phyloP scores from a whole-genome alignment of 2,797 vertebrate species.

The Cirrhinus molitorella region DNA sequence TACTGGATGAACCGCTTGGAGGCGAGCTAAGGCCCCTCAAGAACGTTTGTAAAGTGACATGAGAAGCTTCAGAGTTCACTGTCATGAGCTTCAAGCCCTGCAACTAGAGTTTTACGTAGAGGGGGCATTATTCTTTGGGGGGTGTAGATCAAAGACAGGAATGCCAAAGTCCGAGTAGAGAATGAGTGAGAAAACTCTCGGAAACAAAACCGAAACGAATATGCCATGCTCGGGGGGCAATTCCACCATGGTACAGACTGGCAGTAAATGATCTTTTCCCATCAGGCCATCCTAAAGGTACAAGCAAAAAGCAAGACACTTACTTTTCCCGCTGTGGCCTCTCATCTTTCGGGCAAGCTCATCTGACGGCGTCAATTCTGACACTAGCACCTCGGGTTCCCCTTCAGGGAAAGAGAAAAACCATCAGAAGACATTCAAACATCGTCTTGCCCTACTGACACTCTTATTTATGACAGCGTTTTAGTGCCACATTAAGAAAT shows the following conservation, averaged over 20 bases:
- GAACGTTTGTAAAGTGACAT: conserved; percentile 44
- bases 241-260: neutral
- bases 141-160: conserved; percentile 66
- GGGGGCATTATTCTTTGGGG: conserved; percentile 43
- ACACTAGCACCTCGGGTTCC: conserved; percentile 92
- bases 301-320: neutral
- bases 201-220: conserved; percentile 62
- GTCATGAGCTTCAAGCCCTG: neutral
- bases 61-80: conserved; percentile 7
- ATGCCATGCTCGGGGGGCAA: neutral
- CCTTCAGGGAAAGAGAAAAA: conserved; percentile 57
- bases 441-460: conserved; percentile 56
- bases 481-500: too few relatives aligned
- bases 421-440: conserved; percentile 20
- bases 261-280: neutral
- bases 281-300: neutral
- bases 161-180: conserved; percentile 66
- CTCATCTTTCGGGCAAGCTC: conserved; percentile 92
- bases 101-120: conserved; percentile 29
- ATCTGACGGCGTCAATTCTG: conserved; percentile 90
- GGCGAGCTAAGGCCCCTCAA: conserved; percentile 60
- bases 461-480: too few relatives aligned
- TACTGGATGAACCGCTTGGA: conserved; percentile 38
- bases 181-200: conserved; percentile 62
- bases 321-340: conserved; percentile 84